Base-by-base conservation (phyloP, 1,140 invertebrate genomes). In the Meloidogyne exigua region DNA sequence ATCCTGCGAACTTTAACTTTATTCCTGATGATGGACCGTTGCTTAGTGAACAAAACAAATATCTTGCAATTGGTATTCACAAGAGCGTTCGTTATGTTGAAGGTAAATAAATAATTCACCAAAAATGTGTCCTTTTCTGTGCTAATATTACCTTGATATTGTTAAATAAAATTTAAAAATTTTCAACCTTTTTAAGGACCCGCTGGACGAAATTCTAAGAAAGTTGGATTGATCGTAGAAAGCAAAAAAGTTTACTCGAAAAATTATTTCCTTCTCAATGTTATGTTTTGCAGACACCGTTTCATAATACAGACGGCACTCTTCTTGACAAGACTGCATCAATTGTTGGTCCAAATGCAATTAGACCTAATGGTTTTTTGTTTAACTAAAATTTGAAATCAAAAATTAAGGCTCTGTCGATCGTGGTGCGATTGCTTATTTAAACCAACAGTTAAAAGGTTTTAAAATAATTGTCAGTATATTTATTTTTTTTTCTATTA, bases 41-140 rank as follows among this genome's bases (percentile, higher is more conserved):
- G 23, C 68, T 79, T 25, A 72, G 71, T 25, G 36, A 64, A 11
- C 25, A 76, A 25, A 57, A 44, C 62, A 80, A 79, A 69, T 79
- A 81, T 57, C n/a, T 79, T 79, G 78, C 79, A 15, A 64, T 79
- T 70, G 78, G 78, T 12, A 57, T 68, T 32, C 78, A 81, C 21
- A 80, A 79, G 36, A 72, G 57, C 25, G 69, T 80, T 36, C 78
- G 78, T n/a, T 79, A 79, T 25, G 76, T 79, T 25, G 77, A 79
- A 72, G 77, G 77, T 23, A 32, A 2, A 32, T 32, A 32, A 32
- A 32, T 32, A 32, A 32, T 32, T 32, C n/a, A n/a, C n/a, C n/a
- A n/a, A n/a, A n/a, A n/a, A n/a, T n/a, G n/a, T n/a, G n/a, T n/a
- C n/a, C n/a, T n/a, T n/a, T n/a, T n/a, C n/a, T n/a, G n/a, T n/a